These are phyloP conservation scores for Acanthochromis polyacanthus DNA, from an alignment of 2,113 vertebrate species.

Conservation along the genomic window DNA sequence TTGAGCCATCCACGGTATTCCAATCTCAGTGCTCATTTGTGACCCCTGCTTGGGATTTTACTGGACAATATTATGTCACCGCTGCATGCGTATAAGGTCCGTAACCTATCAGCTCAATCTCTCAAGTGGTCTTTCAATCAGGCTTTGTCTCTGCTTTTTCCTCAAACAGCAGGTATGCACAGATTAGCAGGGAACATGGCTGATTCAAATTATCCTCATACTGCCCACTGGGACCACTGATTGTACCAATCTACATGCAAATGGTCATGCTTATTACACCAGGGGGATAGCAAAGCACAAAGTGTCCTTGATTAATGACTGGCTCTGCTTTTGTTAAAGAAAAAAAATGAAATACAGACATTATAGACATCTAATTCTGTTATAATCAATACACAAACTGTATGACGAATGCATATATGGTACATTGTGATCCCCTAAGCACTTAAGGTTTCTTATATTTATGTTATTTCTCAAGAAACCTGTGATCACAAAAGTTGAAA, in stretches of 20 bases:
- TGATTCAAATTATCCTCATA: constrained; percentile 43
- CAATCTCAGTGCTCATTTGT: not conserved
- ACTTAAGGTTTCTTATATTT: not conserved
- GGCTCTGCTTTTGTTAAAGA: constrained; percentile 41
- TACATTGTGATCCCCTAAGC: not conserved
- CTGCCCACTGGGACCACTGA: constrained; percentile 66
- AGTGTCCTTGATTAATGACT: constrained; percentile 68
- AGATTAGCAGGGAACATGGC: constrained; percentile 43
- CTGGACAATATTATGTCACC: not conserved
- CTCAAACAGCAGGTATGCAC: constrained; percentile 26
- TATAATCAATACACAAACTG: constrained; percentile 45
- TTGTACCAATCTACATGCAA: constrained; percentile 73
- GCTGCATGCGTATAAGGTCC: constrained; percentile 6
- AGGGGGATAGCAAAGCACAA: constrained; percentile 70
- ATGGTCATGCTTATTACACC: constrained; percentile 74
- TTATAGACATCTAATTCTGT: constrained; percentile 34
- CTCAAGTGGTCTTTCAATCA: constrained; percentile 61
- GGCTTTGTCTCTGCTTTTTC: constrained; percentile 47
- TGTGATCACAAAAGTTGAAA: constrained; percentile 11
- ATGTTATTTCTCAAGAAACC: constrained; percentile 17
- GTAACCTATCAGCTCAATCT: constrained; percentile 15
- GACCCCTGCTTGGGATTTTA: constrained; percentile 5
- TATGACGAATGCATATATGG: not conserved
- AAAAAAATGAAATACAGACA: constrained; percentile 32
- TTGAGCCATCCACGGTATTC: not conserved